Base-by-base conservation (phyloP, 2,113 vertebrate genomes). In the Tor tambroides region DNA sequence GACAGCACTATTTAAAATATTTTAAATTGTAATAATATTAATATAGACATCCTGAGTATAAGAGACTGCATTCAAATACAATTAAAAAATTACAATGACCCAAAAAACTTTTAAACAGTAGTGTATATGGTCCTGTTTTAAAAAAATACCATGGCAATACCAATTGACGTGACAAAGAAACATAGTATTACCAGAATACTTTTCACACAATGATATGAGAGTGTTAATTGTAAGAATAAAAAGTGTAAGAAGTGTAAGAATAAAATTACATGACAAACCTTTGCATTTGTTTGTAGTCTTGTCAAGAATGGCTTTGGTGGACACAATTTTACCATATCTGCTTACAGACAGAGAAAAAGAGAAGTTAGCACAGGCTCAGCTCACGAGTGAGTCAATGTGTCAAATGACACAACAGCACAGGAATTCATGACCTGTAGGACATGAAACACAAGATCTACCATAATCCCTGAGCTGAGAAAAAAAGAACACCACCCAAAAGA, bases 231-330 rank as follows among this genome's bases (percentile, higher is more conserved):
- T 76, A 46, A 15, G 49, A 32, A 41, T 15, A 80, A 87, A 72
- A 54, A 7, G 54, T 56, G 54, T 54, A 54, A 19, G 51, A 19
- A 54, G 17, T 54, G 6, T 59, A 28, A 21, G 41, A 32, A 38
- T 19, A 82, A 86, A 72, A 56, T 54, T 0, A 41, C 56, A 21
- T 51, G 49, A 93, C 94, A 86, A 94, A 99, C 98, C 98, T 99
- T 99, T 99, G 95, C 98, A 99, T 95, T 99, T 99, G 96, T 99
- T 99, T 86, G 98, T 99, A 65, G 98, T 98, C 94, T 99, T 99
- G 94, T 99, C 98, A 95, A 99, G 95, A 93, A 99, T 99, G 86
- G 98, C 98, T 94, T 99, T 99, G 0, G 98, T 99, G 88, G 98
- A 99, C 85, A 99, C 98, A 80, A 99, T 99, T 95, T 99, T 99